Evolutionary conservation across 1,140 invertebrate genomes (phyloP).

Genomic region (Probaryconus sp.): DNA sequence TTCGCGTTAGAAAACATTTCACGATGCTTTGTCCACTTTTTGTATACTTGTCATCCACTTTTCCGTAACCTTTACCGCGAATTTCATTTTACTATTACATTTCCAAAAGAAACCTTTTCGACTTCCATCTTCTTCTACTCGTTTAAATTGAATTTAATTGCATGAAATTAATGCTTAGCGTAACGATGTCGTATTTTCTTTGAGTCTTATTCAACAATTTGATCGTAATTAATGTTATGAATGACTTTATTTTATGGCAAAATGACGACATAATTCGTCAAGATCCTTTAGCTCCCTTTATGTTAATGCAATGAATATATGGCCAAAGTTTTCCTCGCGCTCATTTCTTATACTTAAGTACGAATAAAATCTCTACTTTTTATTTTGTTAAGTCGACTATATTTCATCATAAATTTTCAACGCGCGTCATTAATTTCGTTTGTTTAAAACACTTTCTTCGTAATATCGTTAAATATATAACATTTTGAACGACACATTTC

Average conservation of each 20-base stretch:
- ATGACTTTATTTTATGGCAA: constrained; percentile 11
- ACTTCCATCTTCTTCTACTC: neutral
- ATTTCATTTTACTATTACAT: constrained; percentile 34
- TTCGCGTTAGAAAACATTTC: constrained; percentile 58
- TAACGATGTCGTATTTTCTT: constrained; percentile 5
- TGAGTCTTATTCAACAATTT: constrained; percentile 33
- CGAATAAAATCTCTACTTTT: constrained; percentile 21
- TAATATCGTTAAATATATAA: too few relatives aligned
- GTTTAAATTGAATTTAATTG: constrained; percentile 38
- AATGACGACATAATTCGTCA: constrained; percentile 28
- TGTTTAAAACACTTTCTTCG: too few relatives aligned
- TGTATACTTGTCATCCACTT: constrained; percentile 57
- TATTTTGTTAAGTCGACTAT: constrained; percentile 13
- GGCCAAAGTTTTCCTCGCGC: constrained; percentile 17
- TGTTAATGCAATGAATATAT: constrained; percentile 39
- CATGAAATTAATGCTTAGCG: constrained; percentile 19
- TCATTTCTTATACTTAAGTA: constrained; percentile 24
- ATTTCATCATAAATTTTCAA: constrained; percentile 10
- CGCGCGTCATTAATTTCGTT: too few relatives aligned
- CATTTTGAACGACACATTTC: too few relatives aligned
- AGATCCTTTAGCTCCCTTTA: constrained; percentile 27
- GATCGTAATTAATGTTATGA: constrained; percentile 28
- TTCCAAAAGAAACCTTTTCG: constrained; percentile 11
- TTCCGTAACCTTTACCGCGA: constrained; percentile 35
- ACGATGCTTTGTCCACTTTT: constrained; percentile 53